phyloP scores from a whole-genome alignment of 1,140 invertebrate genomes.

The Holcopasites calliopsidis region DNA sequence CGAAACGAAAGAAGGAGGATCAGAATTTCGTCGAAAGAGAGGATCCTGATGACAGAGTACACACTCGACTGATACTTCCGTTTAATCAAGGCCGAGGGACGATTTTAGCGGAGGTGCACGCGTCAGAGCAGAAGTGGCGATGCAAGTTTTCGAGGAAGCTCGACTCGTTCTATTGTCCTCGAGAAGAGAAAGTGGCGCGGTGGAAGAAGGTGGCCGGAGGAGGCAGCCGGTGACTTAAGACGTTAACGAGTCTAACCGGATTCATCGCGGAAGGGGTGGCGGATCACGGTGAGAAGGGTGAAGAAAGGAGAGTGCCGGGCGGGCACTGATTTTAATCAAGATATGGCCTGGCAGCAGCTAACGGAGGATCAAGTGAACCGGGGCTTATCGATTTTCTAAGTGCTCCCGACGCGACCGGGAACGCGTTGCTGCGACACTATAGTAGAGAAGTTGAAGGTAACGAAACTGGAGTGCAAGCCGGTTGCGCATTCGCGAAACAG shows the following conservation, averaged over 20 bases:
- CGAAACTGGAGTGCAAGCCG: constrained; percentile 11
- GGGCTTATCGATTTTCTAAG: constrained; percentile 78
- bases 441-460: constrained; percentile 63
- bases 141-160: constrained; percentile 31
- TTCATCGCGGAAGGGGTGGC: constrained; percentile 68
- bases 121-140: constrained; percentile 25
- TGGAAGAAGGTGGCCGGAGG: not conserved
- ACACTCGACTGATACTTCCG: not conserved
- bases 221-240: constrained; percentile 68
- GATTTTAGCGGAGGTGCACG: constrained; percentile 35
- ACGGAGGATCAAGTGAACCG: constrained; percentile 74
- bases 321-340: constrained; percentile 80
- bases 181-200: constrained; percentile 1
- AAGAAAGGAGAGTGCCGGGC: constrained; percentile 64
- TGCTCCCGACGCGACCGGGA: constrained; percentile 74
- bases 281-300: constrained; percentile 61
- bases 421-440: constrained; percentile 48
- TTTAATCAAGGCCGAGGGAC: constrained; percentile 7
- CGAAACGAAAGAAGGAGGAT: too few species aligned
- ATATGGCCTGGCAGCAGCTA: constrained; percentile 77
- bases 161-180: constrained; percentile 40
- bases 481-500: not conserved
- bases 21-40: not conserved
- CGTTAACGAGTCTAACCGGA: constrained; percentile 79
- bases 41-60: constrained; percentile 12